Evolutionary conservation across 2,797 vertebrate species (phyloP), one percentile per base, ranked within the genome.

Genomic region (Chiloscyllium punctatum): DNA sequence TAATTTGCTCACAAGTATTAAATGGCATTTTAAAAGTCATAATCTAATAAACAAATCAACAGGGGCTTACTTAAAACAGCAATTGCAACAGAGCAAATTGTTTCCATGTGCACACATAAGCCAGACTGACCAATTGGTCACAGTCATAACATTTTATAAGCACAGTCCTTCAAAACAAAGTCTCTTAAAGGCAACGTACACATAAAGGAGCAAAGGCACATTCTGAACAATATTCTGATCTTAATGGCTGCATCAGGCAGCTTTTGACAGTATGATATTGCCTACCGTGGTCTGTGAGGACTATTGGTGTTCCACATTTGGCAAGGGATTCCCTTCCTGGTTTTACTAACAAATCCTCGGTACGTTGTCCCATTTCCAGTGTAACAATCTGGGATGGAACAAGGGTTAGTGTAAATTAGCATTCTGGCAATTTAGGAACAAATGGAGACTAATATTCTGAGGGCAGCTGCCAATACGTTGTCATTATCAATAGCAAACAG

Each of bases 301-400:
- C 96, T 97, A 96, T 98, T 97, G 0, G 98, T 97, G 1, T 98
- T 98, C 99, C 99, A 99, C 1, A 96, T 98, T 97, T 99, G 98
- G 96, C 99, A 99, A 53, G 97, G 97, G 97, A 99, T 98, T 48
- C 99, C 99, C 95, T 99, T 99, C 88, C 99, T 98, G 0, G 99
- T 99, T 97, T 98, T 99, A 96, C 98, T 98, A 96, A 99, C 97
- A 0, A 96, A 97, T 82, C 99, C 99, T 0, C 91, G 96, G 96
- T 99, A 99, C 95, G 97, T 98, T 97, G 97, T 98, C 0, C 99
- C 99, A 51, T 98, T 98, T 96, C 98, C 98, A 0, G 97, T 97
- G 96, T 99, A 99, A 96, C 97, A 98, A 86, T 98, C 98, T 98
- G 96, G 25, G 15, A 57, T 15, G 48, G n/a, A 71, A 72, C 66